phyloP scores from a whole-genome alignment of 2,797 vertebrate species.

The Leucoraja ocellata region DNA sequence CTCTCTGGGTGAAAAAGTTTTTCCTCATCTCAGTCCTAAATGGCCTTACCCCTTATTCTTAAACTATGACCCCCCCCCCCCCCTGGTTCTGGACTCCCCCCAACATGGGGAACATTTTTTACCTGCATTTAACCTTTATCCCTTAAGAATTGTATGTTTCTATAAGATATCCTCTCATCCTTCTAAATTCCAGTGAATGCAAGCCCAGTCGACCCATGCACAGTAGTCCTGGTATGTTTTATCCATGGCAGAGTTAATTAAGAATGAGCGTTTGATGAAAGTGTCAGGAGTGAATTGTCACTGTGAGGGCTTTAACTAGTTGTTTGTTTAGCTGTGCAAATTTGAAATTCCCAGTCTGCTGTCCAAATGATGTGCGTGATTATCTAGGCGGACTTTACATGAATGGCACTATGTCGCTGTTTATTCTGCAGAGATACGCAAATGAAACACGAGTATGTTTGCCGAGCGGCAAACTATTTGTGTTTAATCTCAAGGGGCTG shows the following conservation, averaged over 20 bases:
- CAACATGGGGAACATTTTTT: too few species aligned
- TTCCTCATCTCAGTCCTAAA: too few species aligned
- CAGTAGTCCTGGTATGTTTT: neutral
- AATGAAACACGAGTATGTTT: neutral
- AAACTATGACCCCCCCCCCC: too few species aligned
- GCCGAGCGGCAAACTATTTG: too few species aligned
- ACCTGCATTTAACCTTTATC: too few species aligned
- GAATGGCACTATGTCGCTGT: neutral
- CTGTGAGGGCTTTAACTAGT: neutral
- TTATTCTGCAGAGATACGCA: neutral
- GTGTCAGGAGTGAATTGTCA: neutral
- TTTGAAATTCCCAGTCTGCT: neutral
- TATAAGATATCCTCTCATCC: too few species aligned
- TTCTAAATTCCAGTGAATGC: too few species aligned
- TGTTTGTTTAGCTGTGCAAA: constrained; percentile 26
- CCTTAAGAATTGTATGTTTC: too few species aligned
- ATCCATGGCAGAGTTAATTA: neutral
- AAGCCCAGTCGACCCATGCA: too few species aligned
- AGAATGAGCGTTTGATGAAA: neutral
- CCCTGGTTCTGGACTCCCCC: too few species aligned
- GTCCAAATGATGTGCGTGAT: neutral
- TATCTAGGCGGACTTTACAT: neutral
- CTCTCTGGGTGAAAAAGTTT: too few species aligned
- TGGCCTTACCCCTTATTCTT: too few species aligned
- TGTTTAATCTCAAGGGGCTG: neutral